These are phyloP conservation scores for Andrena dorsata DNA, from an alignment of 2,888 invertebrate species.

Conservation along the genomic window DNA sequence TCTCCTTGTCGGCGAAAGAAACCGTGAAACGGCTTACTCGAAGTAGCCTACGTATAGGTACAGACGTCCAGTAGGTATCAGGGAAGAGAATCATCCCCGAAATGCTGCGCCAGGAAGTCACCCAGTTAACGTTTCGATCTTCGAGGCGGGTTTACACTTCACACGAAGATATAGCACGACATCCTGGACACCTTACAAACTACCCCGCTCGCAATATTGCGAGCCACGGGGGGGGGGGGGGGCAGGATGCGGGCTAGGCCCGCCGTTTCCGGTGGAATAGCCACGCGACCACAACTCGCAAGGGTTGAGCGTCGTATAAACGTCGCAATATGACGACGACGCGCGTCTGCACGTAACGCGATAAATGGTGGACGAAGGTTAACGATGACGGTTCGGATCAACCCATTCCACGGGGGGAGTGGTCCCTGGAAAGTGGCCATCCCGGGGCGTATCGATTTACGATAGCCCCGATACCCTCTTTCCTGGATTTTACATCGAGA, in stretches of 20 bases:
- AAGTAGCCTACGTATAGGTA: not conserved
- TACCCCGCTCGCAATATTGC: conserved; percentile 37
- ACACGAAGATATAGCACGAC: conserved; percentile 22
- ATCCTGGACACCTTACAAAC: conserved; percentile 24
- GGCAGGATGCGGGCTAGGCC: conserved; percentile 20
- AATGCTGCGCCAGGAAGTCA: not conserved
- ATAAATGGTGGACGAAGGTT: conserved; percentile 30
- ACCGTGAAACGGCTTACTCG: not conserved
- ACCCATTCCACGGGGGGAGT: not conserved
- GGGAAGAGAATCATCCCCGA: not conserved
- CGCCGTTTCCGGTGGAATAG: conserved; percentile 57
- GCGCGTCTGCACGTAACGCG: conserved; percentile 31
- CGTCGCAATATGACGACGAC: conserved; percentile 61
- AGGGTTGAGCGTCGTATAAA: conserved; percentile 60
- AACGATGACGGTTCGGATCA: conserved; percentile 2
- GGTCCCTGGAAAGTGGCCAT: not conserved
- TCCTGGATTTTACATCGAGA: not conserved
- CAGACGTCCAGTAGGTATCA: not conserved
- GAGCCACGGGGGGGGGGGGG: conserved; percentile 5
- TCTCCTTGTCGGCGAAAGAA: not conserved
- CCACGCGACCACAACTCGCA: conserved; percentile 58
- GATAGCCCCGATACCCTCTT: not conserved
- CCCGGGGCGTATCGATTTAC: conserved; percentile 16
- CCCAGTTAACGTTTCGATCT: conserved; percentile 44
- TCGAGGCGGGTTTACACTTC: conserved; percentile 20